Evolutionary conservation across 2,888 invertebrate genomes (phyloP).

Genomic region (Limulus polyphemus): DNA sequence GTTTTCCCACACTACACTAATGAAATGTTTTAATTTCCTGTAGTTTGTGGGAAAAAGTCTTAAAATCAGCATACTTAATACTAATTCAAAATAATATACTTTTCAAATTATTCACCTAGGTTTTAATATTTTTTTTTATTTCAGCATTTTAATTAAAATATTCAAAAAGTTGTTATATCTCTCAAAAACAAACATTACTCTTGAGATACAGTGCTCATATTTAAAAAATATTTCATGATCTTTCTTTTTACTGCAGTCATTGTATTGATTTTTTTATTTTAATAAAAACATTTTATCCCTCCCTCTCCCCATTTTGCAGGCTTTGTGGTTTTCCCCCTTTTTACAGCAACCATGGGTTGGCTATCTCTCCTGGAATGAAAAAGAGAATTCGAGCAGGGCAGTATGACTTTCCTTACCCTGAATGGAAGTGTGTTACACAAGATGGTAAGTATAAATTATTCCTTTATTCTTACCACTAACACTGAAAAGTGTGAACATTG

Average conservation of each 20-base stretch:
- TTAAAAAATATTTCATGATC: too few species aligned
- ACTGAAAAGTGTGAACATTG: not conserved
- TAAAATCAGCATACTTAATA: too few species aligned
- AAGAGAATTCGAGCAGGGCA: conserved; percentile 88
- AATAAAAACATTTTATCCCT: not conserved
- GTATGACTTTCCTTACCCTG: conserved; percentile 91
- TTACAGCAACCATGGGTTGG: conserved; percentile 92
- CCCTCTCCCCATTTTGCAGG: conserved; percentile 30
- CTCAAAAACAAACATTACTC: too few species aligned
- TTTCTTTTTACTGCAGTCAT: not conserved
- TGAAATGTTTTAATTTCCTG: too few species aligned
- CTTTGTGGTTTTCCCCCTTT: conserved; percentile 98
- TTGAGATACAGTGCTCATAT: too few species aligned
- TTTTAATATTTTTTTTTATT: too few species aligned
- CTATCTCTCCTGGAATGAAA: conserved; percentile 94
- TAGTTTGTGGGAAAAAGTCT: too few species aligned
- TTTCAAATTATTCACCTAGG: too few species aligned
- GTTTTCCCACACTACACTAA: too few species aligned
- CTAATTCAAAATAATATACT: too few species aligned
- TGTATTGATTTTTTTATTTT: not conserved
- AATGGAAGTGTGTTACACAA: conserved; percentile 85
- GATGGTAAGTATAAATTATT: conserved; percentile 46
- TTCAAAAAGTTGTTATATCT: too few species aligned
- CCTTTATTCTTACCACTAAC: not conserved
- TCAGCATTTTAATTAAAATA: too few species aligned